phyloP scores from a whole-genome alignment of 2,888 invertebrate genomes.

The Sturmia bella region DNA sequence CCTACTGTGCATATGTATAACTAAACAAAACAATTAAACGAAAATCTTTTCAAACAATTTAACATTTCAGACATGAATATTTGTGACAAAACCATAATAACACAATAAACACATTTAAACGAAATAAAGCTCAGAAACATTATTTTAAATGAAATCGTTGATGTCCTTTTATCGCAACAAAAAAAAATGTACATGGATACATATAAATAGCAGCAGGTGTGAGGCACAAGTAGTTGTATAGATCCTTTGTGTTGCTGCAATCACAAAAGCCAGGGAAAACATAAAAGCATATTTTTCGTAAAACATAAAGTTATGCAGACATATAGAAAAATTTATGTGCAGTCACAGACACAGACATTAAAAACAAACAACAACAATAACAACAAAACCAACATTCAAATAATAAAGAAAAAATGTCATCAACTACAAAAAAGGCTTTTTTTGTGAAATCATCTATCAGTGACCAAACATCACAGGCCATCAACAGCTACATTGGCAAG shows the following conservation, averaged over 20 bases:
- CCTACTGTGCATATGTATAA: constrained; percentile 2
- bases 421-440: constrained; percentile 45
- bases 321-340: constrained; percentile 55
- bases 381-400: constrained; percentile 16
- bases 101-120: constrained; percentile 61
- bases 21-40: constrained; percentile 9
- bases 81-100: constrained; percentile 58
- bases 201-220: neutral
- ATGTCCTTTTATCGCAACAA: neutral
- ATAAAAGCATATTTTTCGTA: constrained; percentile 53
- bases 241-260: constrained; percentile 17
- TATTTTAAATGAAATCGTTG: constrained; percentile 31
- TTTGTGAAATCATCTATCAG: constrained; percentile 58
- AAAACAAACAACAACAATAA: constrained; percentile 12
- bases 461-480: constrained; percentile 52
- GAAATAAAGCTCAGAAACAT: constrained; percentile 36
- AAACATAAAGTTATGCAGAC: constrained; percentile 59
- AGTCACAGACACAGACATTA: constrained; percentile 44
- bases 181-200: too few species aligned
- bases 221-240: neutral
- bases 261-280: constrained; percentile 29
- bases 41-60: constrained; percentile 63
- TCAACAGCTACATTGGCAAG: constrained; percentile 49
- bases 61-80: constrained; percentile 61
- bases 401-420: constrained; percentile 59